These are phyloP conservation scores for Ptilorrhoa leucosticta DNA, from an alignment of 2,113 vertebrate species.

Conservation along the genomic window DNA sequence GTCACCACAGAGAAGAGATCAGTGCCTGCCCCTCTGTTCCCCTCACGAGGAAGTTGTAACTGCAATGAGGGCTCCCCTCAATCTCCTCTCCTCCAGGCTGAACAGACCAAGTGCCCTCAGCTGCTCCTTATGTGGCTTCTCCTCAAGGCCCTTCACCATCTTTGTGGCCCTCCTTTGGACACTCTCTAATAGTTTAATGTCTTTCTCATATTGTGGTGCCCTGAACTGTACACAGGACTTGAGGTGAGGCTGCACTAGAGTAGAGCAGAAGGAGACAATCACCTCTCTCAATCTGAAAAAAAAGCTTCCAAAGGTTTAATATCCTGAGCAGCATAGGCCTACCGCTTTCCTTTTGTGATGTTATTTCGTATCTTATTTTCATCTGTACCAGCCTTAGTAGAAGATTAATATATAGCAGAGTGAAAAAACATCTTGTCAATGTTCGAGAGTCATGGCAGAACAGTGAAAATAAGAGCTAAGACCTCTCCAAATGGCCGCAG, in stretches of 20 bases:
- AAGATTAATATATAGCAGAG: neutral
- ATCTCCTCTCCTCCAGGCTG: neutral
- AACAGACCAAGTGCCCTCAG: neutral
- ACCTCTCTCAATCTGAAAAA: neutral
- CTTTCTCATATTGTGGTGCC: neutral
- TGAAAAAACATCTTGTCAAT: neutral
- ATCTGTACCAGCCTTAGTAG: neutral
- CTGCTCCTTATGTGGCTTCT: rapidly evolving
- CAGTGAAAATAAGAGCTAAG: neutral
- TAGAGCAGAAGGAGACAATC: neutral
- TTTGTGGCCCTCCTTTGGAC: neutral
- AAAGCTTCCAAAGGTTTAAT: neutral
- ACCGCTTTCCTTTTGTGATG: neutral
- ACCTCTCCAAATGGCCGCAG: neutral
- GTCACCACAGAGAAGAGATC: neutral
- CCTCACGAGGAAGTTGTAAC: rapidly evolving
- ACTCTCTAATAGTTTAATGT: neutral
- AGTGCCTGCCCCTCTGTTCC: neutral
- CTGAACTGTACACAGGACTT: neutral
- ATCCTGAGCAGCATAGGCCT: neutral
- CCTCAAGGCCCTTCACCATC: neutral
- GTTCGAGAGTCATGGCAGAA: neutral
- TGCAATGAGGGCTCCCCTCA: neutral
- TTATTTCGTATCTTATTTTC: neutral
- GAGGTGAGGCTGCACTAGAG: neutral